A percentile compares a stretch with the other conserved stretches of the same genome.
Conservation (phyloP, 2,797 vertebrate species). For the Chelonia mydas region DNA sequence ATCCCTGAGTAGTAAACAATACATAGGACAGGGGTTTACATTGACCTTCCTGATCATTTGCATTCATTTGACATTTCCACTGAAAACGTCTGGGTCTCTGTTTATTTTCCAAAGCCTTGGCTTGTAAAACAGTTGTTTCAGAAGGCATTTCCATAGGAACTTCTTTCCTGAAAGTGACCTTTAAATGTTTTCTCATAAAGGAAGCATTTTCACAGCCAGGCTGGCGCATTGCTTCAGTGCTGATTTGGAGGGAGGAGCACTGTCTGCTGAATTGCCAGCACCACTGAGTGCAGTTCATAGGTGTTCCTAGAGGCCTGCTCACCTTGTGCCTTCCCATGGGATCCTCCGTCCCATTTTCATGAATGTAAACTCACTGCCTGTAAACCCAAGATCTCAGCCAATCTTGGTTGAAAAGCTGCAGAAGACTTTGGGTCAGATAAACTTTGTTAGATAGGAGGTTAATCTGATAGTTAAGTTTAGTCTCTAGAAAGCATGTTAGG, state of each 20-base stretch:
- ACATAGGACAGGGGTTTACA: slow-evolving; percentile 2
- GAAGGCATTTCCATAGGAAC: not conserved
- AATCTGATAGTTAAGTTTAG: not conserved
- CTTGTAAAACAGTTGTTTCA: not conserved
- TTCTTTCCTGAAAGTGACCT: not conserved
- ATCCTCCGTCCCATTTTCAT: not conserved
- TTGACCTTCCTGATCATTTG: not conserved
- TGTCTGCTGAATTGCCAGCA: not conserved
- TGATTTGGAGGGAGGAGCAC: not conserved
- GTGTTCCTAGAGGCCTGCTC: not conserved
- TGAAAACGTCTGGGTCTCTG: slow-evolving; percentile 24
- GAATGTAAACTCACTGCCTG: not conserved
- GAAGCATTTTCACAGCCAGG: accelerated
- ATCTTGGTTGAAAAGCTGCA: not conserved
- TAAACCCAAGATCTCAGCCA: not conserved
- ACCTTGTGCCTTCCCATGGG: not conserved
- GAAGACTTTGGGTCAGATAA: not conserved
- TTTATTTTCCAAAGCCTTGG: not conserved
- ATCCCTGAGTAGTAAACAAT: slow-evolving; percentile 16
- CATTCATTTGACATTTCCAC: slow-evolving; percentile 9
- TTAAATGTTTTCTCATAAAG: not conserved
- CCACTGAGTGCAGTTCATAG: not conserved
- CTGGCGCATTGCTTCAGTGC: not conserved
- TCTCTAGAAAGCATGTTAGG: not conserved
- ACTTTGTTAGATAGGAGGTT: not conserved